Evolutionary conservation across 2,888 invertebrate genomes (phyloP), one percentile per base, ranked within the genome.

Genomic region (Agrotis exclamationis): DNA sequence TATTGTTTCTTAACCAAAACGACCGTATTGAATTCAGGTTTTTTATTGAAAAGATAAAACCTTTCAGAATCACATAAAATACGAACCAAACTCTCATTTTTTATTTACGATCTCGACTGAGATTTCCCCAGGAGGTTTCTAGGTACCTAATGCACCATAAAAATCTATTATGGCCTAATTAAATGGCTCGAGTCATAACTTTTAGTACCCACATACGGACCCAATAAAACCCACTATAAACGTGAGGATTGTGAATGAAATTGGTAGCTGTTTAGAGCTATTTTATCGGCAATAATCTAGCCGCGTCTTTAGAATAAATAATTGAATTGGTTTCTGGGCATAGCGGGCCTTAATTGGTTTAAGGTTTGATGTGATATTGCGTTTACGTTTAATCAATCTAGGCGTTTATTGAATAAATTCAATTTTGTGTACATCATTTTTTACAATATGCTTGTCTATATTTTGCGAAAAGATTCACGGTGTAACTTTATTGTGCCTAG

Each of bases 121-220:
- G 60, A 74, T 70, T 74, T 80, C 70, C 66, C 48, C 71, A 58
- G 53, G 60, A 72, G n/a, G 14, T 58, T 66, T 76, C 58, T 24
- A 65, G 39, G 53, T 53, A 24, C 24, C 2, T 33, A 56, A 56
- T 69, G 62, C 64, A 56, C 62, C 74, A 80, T 87, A 86, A 87
- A 87, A 86, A 83, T 83, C 74, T 84, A 83, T 83, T 82, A 81
- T 79, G 74, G 80, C 63, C 71, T 85, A 86, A 88, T 84, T 83
- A 84, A 83, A 85, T 76, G 64, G 54, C 45, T 16, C 11, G 47
- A 68, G 65, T 72, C 68, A 74, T 84, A 84, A 78, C 78, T 85
- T 88, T 88, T 87, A 87, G 66, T 82, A 70, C 70, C 63, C 66
- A 74, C 84, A 72, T 83, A 83, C 70, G 65, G 79, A 76, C 63